Evolutionary conservation across 2,113 vertebrate species (phyloP), one percentile per base, ranked within the genome.

Genomic region (Pongo pygmaeus): DNA sequence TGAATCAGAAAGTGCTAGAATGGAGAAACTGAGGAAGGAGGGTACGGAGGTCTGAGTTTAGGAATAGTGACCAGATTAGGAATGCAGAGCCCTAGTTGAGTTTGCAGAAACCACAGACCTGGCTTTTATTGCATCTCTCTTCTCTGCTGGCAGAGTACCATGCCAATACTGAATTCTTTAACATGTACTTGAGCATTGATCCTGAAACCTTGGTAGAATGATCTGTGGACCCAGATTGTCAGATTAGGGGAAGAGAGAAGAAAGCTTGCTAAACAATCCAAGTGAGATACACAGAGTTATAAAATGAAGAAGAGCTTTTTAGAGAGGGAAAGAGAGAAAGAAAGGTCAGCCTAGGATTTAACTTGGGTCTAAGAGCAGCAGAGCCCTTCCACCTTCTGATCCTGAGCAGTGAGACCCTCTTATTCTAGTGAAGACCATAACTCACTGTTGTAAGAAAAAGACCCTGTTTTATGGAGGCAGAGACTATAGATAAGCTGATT

Each of bases 261-360:
- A 64, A 46, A 78, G 10, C 17, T 59, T 12, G 18, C 12, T 89
- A 48, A 81, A 91, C 89, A 55, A 89, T 40, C 25, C 35, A 83
- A n/a, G 7, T 38, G 52, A 79, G 55, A 43, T 4, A 50, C 35
- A 80, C 27, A 80, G 43, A 85, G 4, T 89, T 96, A 46, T 35
- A n/a, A 72, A 94, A 85, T 91, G 78, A 83, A 72, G 83, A 87
- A 84, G 30, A 27, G 52, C 25, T 81, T 40, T 93, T 40, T 92
- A 18, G 43, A 46, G 27, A 94, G 14, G 4, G 32, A 59, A 40
- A 46, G 35, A 12, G 8, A 14, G 30, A 25, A 50, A 9, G 48
- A 52, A 55, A 20, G 52, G 52, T 12, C 74, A 8, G 23, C 43
- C 67, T 74, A 55, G 38, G 12, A 77, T 75, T 87, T 75, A 88